phyloP scores from a whole-genome alignment of 2,113 vertebrate genomes.

The Arizona elegans region DNA sequence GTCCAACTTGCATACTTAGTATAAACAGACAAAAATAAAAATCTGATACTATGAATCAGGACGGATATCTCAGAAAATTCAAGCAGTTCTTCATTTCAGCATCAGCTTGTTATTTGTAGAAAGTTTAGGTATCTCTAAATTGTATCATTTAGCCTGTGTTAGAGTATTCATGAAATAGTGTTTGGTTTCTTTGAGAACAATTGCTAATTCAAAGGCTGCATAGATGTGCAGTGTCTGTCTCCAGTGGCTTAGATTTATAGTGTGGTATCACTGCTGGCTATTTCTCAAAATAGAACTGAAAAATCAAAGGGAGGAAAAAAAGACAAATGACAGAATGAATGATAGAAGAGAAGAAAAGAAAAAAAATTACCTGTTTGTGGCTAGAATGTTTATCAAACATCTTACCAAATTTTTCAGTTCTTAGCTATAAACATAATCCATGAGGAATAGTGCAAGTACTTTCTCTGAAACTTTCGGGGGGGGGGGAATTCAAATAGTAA shows the following conservation, averaged over 20 bases:
- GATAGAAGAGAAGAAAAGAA: background rate
- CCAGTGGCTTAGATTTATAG: background rate
- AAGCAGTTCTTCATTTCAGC: background rate
- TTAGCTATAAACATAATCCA: background rate
- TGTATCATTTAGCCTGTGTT: background rate
- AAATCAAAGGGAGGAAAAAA: background rate
- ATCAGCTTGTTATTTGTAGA: background rate
- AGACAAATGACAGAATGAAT: background rate
- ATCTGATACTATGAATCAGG: background rate
- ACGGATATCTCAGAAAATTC: background rate
- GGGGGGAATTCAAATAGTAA: background rate
- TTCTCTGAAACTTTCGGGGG: background rate
- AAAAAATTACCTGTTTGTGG: background rate
- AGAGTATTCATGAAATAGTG: background rate
- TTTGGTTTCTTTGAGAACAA: slow-evolving; percentile 2
- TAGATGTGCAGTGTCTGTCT: background rate
- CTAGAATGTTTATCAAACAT: background rate
- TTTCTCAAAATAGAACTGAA: background rate
- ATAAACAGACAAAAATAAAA: background rate
- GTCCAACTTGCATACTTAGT: background rate
- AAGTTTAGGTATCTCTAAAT: background rate
- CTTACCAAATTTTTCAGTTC: background rate
- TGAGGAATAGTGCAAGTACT: background rate
- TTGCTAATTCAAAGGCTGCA: background rate
- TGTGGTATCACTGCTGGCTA: background rate